Conservation (phyloP, 2,113 vertebrate species). For the Rhinolophus ferrumequinum region DNA sequence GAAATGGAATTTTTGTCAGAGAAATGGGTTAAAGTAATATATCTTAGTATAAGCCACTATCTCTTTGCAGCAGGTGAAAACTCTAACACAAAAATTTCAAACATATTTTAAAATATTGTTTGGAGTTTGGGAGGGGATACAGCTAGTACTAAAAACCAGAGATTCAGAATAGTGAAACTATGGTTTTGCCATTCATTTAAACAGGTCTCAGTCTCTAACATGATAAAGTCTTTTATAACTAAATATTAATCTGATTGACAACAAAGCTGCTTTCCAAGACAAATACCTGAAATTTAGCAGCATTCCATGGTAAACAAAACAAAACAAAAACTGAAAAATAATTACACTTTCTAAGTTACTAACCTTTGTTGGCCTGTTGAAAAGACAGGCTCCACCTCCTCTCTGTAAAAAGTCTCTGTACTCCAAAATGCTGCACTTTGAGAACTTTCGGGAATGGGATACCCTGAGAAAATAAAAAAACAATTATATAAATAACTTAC, state of each 20-base stretch:
- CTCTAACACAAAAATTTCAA: not conserved
- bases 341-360: constrained; percentile 55
- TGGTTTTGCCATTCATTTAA: not conserved
- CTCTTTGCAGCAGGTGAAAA: constrained; percentile 24
- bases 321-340: not conserved
- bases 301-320: not conserved
- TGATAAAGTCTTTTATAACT: not conserved
- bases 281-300: not conserved
- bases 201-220: not conserved
- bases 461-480: constrained; percentile 87
- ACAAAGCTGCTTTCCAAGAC: constrained; percentile 9
- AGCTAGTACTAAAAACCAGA: not conserved
- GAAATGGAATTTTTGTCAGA: constrained; percentile 33
- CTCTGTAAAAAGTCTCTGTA: constrained; percentile 96
- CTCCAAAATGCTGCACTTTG: constrained; percentile 97
- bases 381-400: constrained; percentile 97
- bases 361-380: constrained; percentile 97
- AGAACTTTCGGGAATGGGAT: constrained; percentile 95
- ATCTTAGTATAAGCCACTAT: not conserved
- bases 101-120: not conserved
- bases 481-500: constrained; percentile 62
- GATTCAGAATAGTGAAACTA: not conserved
- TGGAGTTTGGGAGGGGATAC: not conserved
- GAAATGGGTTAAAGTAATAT: not conserved
- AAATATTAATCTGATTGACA: not conserved